A percentile compares a stretch with the other conserved stretches of the same genome.
phyloP scores from a whole-genome alignment of 2,113 vertebrate species.

The Gymnorhina tibicen region DNA sequence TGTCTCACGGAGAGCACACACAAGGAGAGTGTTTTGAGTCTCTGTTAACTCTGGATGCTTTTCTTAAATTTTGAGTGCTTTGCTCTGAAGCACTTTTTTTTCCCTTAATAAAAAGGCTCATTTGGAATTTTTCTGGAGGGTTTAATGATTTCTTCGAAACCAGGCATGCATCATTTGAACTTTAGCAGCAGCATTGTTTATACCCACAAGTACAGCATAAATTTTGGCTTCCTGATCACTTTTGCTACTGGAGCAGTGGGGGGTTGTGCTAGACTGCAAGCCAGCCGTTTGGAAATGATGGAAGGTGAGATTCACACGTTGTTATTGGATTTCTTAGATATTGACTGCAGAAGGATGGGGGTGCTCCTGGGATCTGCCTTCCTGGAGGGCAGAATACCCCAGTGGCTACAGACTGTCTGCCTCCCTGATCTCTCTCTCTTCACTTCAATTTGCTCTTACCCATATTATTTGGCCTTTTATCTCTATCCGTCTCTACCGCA shows the following conservation, averaged over 20 bases:
- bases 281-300: background rate
- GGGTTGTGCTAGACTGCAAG: background rate
- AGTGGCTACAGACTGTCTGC: background rate
- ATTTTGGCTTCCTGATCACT: background rate
- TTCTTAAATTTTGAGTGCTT: background rate
- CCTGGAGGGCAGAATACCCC: background rate
- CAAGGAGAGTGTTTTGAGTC: background rate
- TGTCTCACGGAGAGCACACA: background rate
- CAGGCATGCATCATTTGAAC: background rate
- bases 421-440: background rate
- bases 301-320: slow-evolving; percentile 7
- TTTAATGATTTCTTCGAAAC: background rate
- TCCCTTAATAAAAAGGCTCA: background rate
- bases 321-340: slow-evolving; percentile 1
- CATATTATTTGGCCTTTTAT: background rate
- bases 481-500: background rate
- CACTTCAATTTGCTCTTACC: background rate
- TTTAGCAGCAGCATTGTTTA: background rate
- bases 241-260: background rate
- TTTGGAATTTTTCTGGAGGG: background rate
- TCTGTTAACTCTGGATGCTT: background rate
- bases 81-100: background rate
- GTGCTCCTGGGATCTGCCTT: background rate
- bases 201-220: background rate
- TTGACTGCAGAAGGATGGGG: background rate